phyloP scores from a whole-genome alignment of 2,797 vertebrate genomes.

The Clarias platycephalus region DNA sequence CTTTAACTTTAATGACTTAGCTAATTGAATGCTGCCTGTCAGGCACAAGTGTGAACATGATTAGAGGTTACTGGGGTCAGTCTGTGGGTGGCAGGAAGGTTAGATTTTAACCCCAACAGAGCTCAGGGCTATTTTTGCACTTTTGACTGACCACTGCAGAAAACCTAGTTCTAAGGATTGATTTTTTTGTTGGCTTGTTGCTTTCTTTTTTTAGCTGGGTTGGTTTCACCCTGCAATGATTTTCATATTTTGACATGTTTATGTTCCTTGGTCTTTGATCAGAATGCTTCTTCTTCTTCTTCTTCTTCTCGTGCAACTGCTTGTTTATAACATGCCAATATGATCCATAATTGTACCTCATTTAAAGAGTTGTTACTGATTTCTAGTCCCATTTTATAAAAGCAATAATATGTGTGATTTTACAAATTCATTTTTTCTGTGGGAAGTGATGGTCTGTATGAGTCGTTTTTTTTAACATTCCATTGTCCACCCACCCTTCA shows the following conservation, averaged over 20 bases:
- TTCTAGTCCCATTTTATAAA: neutral
- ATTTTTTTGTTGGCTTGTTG: neutral
- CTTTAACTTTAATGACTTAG: constrained; percentile 15
- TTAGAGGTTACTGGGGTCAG: constrained; percentile 37
- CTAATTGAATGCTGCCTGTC: constrained; percentile 36
- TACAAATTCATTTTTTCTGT: neutral
- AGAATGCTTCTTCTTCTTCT: neutral
- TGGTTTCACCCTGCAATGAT: neutral
- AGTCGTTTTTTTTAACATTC: neutral
- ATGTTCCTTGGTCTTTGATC: neutral
- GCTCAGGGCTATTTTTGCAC: constrained; percentile 30
- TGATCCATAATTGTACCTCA: neutral
- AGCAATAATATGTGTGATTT: neutral
- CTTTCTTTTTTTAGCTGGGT: neutral
- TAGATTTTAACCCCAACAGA: constrained; percentile 61
- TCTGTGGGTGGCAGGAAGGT: constrained; percentile 60
- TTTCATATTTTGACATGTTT: neutral
- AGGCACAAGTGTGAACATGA: constrained; percentile 50
- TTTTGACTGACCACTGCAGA: neutral
- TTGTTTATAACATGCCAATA: neutral
- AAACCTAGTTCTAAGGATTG: neutral
- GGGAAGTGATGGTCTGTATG: neutral
- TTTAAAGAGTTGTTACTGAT: neutral
- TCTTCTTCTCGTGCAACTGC: neutral
- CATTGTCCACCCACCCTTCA: too few relatives aligned